A percentile compares a stretch with the other conserved stretches of the same genome.
phyloP scores from a whole-genome alignment of 2,113 vertebrate species.

The Scomber scombrus region DNA sequence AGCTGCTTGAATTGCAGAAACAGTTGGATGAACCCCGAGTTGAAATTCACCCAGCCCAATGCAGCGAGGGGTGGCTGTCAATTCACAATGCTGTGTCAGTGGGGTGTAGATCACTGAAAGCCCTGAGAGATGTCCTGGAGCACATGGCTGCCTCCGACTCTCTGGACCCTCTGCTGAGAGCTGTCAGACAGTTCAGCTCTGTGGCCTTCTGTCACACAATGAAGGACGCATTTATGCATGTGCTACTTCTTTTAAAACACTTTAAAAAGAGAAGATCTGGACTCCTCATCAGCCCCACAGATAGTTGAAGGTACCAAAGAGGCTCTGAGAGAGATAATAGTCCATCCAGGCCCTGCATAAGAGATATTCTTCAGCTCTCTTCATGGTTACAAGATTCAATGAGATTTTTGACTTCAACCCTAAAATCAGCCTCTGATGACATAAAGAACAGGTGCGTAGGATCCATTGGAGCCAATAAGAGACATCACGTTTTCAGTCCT shows the following conservation, averaged over 20 bases:
- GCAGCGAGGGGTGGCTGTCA: no score
- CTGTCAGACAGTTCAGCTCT: not conserved
- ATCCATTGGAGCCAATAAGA: not conserved
- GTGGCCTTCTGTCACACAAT: constrained; percentile 10
- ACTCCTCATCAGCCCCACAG: not conserved
- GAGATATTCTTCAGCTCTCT: not conserved
- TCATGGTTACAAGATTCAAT: no score
- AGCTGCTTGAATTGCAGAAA: no score
- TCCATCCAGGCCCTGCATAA: not conserved
- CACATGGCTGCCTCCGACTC: no score
- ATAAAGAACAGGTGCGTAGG: not conserved
- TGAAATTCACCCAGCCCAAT: no score
- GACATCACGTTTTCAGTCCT: no score
- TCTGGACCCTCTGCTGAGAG: not conserved
- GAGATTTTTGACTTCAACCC: not conserved
- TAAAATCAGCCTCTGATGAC: constrained; percentile 2
- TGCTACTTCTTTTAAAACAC: no score
- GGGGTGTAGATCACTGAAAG: no score
- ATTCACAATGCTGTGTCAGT: not conserved
- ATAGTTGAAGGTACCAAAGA: not conserved
- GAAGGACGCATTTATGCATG: not conserved
- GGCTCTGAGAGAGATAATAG: not conserved
- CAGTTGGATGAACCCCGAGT: no score
- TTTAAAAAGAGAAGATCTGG: constrained; percentile 3
- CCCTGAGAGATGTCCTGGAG: no score